Evolutionary conservation across 1,140 invertebrate genomes (phyloP).

Genomic region (Aradophagus sp.): DNA sequence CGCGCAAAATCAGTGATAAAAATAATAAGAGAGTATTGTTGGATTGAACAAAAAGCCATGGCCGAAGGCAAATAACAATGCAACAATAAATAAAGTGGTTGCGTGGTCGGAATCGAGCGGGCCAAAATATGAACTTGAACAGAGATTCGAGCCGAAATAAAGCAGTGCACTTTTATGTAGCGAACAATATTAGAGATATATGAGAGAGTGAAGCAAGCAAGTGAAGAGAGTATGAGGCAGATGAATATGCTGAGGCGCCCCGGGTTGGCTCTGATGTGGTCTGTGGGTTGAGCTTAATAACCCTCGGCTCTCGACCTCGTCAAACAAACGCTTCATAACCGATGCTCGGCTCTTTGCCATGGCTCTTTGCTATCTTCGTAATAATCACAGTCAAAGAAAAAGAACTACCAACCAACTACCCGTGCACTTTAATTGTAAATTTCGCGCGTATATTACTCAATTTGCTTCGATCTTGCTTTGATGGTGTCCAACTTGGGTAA

Average conservation of each 20-base stretch:
- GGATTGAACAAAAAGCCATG: slow-evolving; percentile 33
- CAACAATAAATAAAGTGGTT: slow-evolving; percentile 54
- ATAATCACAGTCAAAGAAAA: slow-evolving; percentile 53
- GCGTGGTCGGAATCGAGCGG: no score
- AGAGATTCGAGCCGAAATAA: slow-evolving; percentile 48
- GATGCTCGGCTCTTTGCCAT: slow-evolving; percentile 61
- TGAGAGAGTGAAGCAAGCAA: slow-evolving; percentile 52
- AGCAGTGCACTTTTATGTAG: slow-evolving; percentile 55
- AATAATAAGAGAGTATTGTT: slow-evolving; percentile 35
- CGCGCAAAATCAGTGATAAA: slow-evolving; percentile 24
- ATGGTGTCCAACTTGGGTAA: no score
- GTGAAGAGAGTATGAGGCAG: slow-evolving; percentile 53
- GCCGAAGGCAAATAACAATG: slow-evolving; percentile 47
- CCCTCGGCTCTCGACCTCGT: slow-evolving; percentile 70
- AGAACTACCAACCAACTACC: slow-evolving; percentile 30
- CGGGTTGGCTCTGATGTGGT: slow-evolving; percentile 72
- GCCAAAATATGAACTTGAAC: slow-evolving; percentile 46
- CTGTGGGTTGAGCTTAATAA: slow-evolving; percentile 72
- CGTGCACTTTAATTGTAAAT: slow-evolving; percentile 31
- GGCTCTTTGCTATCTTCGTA: slow-evolving; percentile 57
- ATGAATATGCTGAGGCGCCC: slow-evolving; percentile 67
- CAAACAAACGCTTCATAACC: slow-evolving; percentile 71
- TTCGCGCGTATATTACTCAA: slow-evolving; percentile 43
- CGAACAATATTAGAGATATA: slow-evolving; percentile 58
- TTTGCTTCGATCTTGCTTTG: no score